Evolutionary conservation across 2,797 vertebrate species (phyloP).

Genomic region (Hoplostethus atlanticus): DNA sequence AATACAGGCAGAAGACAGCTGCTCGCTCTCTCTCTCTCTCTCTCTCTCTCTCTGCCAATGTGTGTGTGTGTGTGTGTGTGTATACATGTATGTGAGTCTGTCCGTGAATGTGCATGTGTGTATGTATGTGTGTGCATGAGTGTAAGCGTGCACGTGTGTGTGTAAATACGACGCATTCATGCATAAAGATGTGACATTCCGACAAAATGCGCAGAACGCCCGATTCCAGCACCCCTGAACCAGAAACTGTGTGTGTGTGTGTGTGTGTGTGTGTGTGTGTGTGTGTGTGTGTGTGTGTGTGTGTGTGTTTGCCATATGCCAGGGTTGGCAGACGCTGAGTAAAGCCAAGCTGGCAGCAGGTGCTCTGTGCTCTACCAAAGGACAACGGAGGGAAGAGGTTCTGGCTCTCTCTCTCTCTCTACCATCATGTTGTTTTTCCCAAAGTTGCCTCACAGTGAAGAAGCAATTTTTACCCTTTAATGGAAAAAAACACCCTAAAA

Average conservation of each 20-base stretch:
- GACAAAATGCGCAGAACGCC: constrained; percentile 49
- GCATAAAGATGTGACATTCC: constrained; percentile 68
- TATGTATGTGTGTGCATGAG: constrained; percentile 8
- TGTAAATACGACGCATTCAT: constrained; percentile 51
- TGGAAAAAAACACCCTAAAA: no score
- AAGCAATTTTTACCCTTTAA: constrained; percentile 5
- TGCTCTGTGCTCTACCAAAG: constrained; percentile 46
- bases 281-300: not conserved
- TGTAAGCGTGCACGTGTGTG: constrained; percentile 9
- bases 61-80: not conserved
- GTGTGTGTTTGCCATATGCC: constrained; percentile 59
- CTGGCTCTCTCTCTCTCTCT: constrained; percentile 35
- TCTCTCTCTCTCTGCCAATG: not conserved
- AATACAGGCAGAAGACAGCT: constrained; percentile 36
- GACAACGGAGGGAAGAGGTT: constrained; percentile 31
- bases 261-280: constrained; percentile 9
- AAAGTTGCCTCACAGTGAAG: constrained; percentile 34
- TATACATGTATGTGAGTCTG: not conserved
- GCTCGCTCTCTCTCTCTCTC: constrained; percentile 16
- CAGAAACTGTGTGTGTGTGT: constrained; percentile 35
- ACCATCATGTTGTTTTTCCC: constrained; percentile 29
- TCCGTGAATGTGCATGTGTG: constrained; percentile 13
- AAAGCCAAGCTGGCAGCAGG: constrained; percentile 51
- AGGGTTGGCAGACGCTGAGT: constrained; percentile 41
- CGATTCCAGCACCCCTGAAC: constrained; percentile 48